phyloP scores from a whole-genome alignment of 2,888 invertebrate species.

The Didymodactylos carnosus region DNA sequence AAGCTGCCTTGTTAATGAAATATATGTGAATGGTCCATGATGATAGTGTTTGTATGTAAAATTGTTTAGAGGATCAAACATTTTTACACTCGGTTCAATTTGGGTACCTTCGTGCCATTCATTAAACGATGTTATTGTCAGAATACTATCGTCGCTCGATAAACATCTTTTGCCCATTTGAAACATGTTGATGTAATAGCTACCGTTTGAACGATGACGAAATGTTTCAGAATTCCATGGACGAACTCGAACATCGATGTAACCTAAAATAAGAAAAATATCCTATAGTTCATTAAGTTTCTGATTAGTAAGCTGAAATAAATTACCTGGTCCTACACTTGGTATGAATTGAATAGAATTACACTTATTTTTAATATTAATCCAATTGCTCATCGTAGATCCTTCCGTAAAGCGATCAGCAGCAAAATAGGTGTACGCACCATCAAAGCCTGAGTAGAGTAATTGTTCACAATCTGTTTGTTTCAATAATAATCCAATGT shows the following conservation, averaged over 20 bases:
- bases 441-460: slow-evolving; percentile 36
- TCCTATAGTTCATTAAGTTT: too few relatives aligned
- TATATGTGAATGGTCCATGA: neutral
- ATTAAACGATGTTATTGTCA: slow-evolving; percentile 52
- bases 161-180: slow-evolving; percentile 45
- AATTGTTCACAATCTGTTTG: slow-evolving; percentile 18
- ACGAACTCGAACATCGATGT: slow-evolving; percentile 34
- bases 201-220: slow-evolving; percentile 40
- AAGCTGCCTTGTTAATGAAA: neutral
- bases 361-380: slow-evolving; percentile 19
- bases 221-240: slow-evolving; percentile 43
- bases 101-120: slow-evolving; percentile 58
- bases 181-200: slow-evolving; percentile 49
- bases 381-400: slow-evolving; percentile 37
- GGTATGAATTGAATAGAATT: slow-evolving; percentile 40
- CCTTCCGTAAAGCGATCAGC: slow-evolving; percentile 47
- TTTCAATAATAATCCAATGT: slow-evolving; percentile 27
- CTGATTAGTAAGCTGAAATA: slow-evolving; percentile 47
- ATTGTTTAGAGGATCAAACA: too few relatives aligned
- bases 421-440: slow-evolving; percentile 48
- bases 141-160: slow-evolving; percentile 39
- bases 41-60: neutral
- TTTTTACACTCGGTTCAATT: slow-evolving; percentile 46
- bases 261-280: too few relatives aligned
- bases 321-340: slow-evolving; percentile 51